A percentile compares a stretch with the other conserved stretches of the same genome.
Evolutionary conservation across 1,140 invertebrate genomes (phyloP).

Genomic region (Diorhabda elongata): DNA sequence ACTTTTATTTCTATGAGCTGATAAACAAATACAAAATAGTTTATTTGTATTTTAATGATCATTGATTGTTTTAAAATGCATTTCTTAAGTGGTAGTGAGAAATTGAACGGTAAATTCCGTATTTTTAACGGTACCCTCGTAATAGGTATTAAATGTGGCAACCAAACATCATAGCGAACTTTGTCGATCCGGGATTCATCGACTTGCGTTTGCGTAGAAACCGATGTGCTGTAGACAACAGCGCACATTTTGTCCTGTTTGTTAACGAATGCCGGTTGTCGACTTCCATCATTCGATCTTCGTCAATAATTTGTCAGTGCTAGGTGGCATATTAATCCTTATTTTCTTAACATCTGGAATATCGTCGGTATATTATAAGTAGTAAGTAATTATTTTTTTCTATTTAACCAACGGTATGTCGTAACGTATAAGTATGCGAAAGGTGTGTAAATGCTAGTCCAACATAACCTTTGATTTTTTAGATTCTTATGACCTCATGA

Average conservation of each 20-base stretch:
- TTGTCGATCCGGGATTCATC: constrained; percentile 11
- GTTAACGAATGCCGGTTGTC: constrained; percentile 14
- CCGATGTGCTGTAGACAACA: constrained; percentile 3
- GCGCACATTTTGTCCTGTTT: constrained; percentile 8
- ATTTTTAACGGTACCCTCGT: no score
- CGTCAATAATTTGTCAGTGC: constrained; percentile 6
- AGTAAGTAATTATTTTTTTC: background rate
- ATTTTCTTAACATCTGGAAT: background rate
- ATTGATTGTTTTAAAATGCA: no score
- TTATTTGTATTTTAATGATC: no score
- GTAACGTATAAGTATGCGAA: constrained; percentile 1
- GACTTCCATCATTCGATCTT: background rate
- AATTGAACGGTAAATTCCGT: no score
- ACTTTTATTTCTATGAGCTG: no score
- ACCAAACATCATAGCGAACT: background rate
- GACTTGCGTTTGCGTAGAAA: background rate
- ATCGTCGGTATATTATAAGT: background rate
- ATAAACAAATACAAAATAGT: no score
- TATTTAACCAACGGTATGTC: background rate
- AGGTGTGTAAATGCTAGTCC: constrained; percentile 12
- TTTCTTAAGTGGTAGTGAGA: no score
- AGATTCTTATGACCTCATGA: constrained; percentile 25
- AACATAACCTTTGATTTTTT: constrained; percentile 22
- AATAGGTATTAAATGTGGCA: background rate
- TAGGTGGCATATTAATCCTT: constrained; percentile 1